Base-by-base conservation (phyloP, 2,888 invertebrate genomes). In the Cosmorhoe ocellata region DNA sequence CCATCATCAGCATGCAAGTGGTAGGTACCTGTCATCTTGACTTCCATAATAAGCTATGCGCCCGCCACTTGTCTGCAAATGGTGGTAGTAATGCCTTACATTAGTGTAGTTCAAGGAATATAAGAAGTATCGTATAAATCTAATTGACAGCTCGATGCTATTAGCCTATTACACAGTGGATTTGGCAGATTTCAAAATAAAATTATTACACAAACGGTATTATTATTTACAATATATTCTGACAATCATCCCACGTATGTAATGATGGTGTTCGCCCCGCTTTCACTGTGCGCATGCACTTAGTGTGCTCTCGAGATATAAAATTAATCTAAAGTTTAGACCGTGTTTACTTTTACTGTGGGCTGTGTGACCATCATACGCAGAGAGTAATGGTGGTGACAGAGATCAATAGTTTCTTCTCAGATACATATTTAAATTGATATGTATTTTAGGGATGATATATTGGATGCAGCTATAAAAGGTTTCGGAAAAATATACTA, bases 101-200 rank as follows among this genome's bases (percentile, higher is more conserved):
- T 75, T 55, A 76, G 69, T 77, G 73, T 73, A 78, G 71, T 76
- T 84, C 87, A 88, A 87, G 87, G 89, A 88, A 88, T 89, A 87
- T 80, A 85, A 76, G n/a, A n/a, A n/a, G 73, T 30, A 76, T 81
- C 73, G 76, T 81, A 78, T 74, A 79, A 74, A 77, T 81, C 78
- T 90, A 89, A 90, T 88, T 90, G 89, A 90, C 89, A 81, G 81
- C 81, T 82, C 79, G 71, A 78, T 76, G 76, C 77, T 81, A 81
- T 77, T 30, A 84, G 61, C 81, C 72, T 81, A 83, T 85, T 54
- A 85, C 77, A 85, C 88, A 4, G 87, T 84, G 89, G 88, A 81
- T 79, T 71, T 81, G 79, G 74, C 84, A 86, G 81, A 82, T 78
- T 79, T 76, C 52, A 76, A 84, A 83, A 79, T 80, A 82, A 84